Conservation (phyloP, 1,140 invertebrate species). For the Drosophila melanogaster region Release_6_plus_ISO1_MT NT_037436.4:10945501-10946000, state of each 20-base stretch:
- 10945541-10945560: constrained; percentile 15
- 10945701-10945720: too few species aligned
- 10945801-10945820: too few species aligned
- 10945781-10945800: too few species aligned
- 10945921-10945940: background rate
- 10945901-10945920: background rate
- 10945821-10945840: background rate
- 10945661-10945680: background rate
- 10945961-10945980: constrained; percentile 12
- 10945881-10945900: background rate
- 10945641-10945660: background rate
- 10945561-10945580: constrained; percentile 24
- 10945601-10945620: constrained; percentile 21
- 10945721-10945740: too few species aligned
- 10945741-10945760: too few species aligned
- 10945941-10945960: constrained; percentile 1
- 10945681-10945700: too few species aligned
- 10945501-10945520: constrained; percentile 35
- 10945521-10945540: constrained; percentile 36
- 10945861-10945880: background rate
- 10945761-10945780: too few species aligned
- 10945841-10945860: background rate
- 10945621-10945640: constrained; percentile 6
- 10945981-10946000: background rate
- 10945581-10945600: constrained; percentile 16